Conservation (phyloP, 2,888 invertebrate species). For the Agonopterix alstromeriana region DNA sequence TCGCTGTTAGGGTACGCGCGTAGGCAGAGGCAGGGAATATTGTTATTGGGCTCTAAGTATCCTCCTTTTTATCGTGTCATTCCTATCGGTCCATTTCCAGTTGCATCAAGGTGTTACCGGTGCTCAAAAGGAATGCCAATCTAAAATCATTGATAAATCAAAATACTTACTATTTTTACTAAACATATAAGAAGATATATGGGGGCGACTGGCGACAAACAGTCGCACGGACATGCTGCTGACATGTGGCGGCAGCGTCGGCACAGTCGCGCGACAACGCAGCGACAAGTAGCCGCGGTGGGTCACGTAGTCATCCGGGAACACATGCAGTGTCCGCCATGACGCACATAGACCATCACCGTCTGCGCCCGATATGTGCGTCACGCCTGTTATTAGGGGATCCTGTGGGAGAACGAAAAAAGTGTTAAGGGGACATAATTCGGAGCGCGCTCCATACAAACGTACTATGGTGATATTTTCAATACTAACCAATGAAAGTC, state of each 20-base stretch:
- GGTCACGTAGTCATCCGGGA: slow-evolving; percentile 59
- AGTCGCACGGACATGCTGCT: slow-evolving; percentile 65
- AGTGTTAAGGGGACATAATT: too few relatives aligned
- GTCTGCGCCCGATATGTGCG: slow-evolving; percentile 60
- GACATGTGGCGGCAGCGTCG: slow-evolving; percentile 50
- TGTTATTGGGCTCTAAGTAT: too few relatives aligned
- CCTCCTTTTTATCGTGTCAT: too few relatives aligned
- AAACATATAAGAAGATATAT: slow-evolving; percentile 69
- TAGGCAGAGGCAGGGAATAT: too few relatives aligned
- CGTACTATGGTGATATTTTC: too few relatives aligned
- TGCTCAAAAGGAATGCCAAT: too few relatives aligned
- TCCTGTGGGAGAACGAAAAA: slow-evolving; percentile 32
- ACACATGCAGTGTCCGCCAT: slow-evolving; percentile 63
- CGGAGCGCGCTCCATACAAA: too few relatives aligned
- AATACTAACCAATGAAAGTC: too few relatives aligned
- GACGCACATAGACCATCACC: slow-evolving; percentile 61
- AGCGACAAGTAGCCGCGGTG: slow-evolving; percentile 60
- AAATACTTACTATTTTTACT: slow-evolving; percentile 67
- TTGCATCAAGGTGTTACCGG: too few relatives aligned
- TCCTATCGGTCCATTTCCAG: too few relatives aligned
- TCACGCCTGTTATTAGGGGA: slow-evolving; percentile 52
- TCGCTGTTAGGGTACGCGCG: too few relatives aligned
- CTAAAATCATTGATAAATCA: too few relatives aligned
- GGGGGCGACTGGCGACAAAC: slow-evolving; percentile 57
- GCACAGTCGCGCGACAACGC: slow-evolving; percentile 55